phyloP scores from a whole-genome alignment of 2,888 invertebrate species.

The Abrostola triplasia region DNA sequence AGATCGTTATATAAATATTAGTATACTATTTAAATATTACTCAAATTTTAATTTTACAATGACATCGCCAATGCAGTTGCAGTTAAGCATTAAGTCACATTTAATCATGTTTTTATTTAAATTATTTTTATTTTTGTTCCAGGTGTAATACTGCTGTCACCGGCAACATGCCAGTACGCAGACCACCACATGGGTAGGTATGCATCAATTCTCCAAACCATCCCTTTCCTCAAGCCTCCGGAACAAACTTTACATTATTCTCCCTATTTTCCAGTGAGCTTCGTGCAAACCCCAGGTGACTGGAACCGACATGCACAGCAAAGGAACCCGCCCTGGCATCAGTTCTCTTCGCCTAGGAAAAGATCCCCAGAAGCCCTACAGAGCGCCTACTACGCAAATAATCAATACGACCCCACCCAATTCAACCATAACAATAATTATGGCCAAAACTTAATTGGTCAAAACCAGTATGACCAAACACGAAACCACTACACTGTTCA shows the following conservation, averaged over 20 bases:
- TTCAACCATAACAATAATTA: slow-evolving; percentile 22
- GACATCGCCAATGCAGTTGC: too few species aligned
- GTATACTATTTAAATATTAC: too few species aligned
- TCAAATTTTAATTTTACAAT: too few species aligned
- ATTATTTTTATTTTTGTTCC: slow-evolving; percentile 60
- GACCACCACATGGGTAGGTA: slow-evolving; percentile 86
- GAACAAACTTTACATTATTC: slow-evolving; percentile 29
- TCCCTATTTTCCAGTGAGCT: slow-evolving; percentile 70
- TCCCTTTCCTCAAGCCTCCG: slow-evolving; percentile 1
- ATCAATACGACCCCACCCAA: slow-evolving; percentile 38
- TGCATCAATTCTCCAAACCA: slow-evolving; percentile 75
- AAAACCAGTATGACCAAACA: slow-evolving; percentile 10
- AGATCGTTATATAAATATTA: too few species aligned
- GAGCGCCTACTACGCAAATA: slow-evolving; percentile 39
- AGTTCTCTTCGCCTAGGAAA: slow-evolving; percentile 79
- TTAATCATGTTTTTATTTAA: background rate
- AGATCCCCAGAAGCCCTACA: slow-evolving; percentile 73
- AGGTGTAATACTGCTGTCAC: slow-evolving; percentile 72
- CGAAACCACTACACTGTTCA: slow-evolving; percentile 25
- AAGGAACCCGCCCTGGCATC: slow-evolving; percentile 79
- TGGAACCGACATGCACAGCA: slow-evolving; percentile 71
- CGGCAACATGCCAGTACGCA: slow-evolving; percentile 73
- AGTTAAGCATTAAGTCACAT: background rate
- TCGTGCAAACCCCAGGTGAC: slow-evolving; percentile 70
- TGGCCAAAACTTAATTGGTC: background rate